Base-by-base conservation (phyloP, 2,113 vertebrate species). In the Phocoena sinus region DNA sequence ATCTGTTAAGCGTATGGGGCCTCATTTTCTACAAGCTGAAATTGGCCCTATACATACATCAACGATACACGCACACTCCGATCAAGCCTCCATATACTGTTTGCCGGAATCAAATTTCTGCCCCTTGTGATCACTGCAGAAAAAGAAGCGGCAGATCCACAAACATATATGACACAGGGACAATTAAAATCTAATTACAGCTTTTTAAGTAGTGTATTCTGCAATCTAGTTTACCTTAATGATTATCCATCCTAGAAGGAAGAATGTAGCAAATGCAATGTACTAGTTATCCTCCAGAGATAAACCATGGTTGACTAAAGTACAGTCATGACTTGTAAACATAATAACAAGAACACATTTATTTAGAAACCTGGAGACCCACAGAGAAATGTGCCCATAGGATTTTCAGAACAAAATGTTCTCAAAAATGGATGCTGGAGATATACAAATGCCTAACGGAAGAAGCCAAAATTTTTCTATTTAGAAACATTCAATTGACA, bases 1-100 rank as follows among this genome's bases (percentile, higher is more conserved):
- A 98, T 96, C 96, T 98, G 97, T 97, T 98, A 98, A 96, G 86
- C 97, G 97, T 71, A 97, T 67, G 97, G 93, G 96, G 63, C 96
- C 97, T 97, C 90, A 62, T 97, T 95, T 98, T 82, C 95, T 88
- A 89, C 63, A 89, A 84, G 67, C 50, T 0, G 5, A 98, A 98
- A 98, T 96, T 70, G 98, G 94, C 63, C 96, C 90, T 85, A 89
- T 41, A 58, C 92, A 93, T 95, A 98, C 95, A 98, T 98, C 98
- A 98, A 97, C 98, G 98, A 97, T 33, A 56, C n/a, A 92, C 7
- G 41, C 47, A 62, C 62, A 85, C 36, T 93, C 93, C 77, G 79
- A 98, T 97, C 92, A 90, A 97, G 77, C 10, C 95, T 98, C 95
- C 70, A 88, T 36, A 65, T 62, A 83, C 74, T 74, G 85, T 2